These are phyloP conservation scores for Heterodera filipjevi DNA, from an alignment of 2,888 invertebrate species.

Conservation along the genomic window DNA sequence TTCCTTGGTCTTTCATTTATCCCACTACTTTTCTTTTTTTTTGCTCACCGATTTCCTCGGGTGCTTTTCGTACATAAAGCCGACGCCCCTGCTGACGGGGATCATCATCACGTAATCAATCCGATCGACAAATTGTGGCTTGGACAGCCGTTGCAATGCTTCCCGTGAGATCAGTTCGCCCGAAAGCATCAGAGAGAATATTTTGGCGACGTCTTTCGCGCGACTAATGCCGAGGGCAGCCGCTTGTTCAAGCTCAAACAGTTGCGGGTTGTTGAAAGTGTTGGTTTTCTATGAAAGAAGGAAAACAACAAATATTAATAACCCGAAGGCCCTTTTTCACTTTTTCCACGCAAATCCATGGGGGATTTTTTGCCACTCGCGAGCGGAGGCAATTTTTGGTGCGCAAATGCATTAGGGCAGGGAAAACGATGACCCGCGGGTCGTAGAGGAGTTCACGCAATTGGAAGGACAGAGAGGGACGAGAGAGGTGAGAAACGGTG, in stretches of 20 bases:
- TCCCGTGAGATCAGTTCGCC: constrained; percentile 56
- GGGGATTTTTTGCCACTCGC: constrained; percentile 54
- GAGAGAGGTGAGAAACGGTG: constrained; percentile 61
- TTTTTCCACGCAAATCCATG: constrained; percentile 59
- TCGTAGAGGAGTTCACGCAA: constrained; percentile 60
- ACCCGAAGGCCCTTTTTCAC: neutral
- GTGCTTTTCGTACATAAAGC: constrained; percentile 63
- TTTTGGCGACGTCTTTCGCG: constrained; percentile 57
- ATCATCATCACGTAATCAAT: constrained; percentile 50
- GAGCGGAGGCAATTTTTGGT: constrained; percentile 51
- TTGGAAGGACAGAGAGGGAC: constrained; percentile 51
- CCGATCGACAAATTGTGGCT: constrained; percentile 51
- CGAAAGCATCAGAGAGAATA: constrained; percentile 58
- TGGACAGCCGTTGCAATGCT: constrained; percentile 48
- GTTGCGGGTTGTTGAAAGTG: constrained; percentile 60
- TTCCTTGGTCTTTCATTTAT: too few species aligned
- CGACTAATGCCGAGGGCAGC: constrained; percentile 62
- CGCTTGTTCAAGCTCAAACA: constrained; percentile 52
- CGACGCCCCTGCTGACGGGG: constrained; percentile 57
- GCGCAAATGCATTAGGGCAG: constrained; percentile 54
- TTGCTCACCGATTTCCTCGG: constrained; percentile 51
- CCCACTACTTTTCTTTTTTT: neutral
- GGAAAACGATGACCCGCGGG: constrained; percentile 51
- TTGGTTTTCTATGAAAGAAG: neutral
- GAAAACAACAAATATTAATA: neutral